Percentiles rank a stretch among this genome's conserved stretches.
Conservation (phyloP, 2,113 vertebrate species). For the Corvus hawaiiensis region DNA sequence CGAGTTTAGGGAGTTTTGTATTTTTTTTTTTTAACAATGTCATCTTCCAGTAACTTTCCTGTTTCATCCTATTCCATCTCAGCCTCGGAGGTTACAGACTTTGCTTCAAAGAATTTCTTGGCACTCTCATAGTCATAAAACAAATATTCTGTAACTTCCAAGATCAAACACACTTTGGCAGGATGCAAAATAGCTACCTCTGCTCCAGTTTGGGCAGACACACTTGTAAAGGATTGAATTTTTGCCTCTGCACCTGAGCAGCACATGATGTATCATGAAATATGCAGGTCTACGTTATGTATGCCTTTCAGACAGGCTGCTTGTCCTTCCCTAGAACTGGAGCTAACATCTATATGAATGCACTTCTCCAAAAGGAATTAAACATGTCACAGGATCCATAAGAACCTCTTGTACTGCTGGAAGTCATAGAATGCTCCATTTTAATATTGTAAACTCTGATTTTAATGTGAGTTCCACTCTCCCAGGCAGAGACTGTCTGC, state of each 20-base stretch:
- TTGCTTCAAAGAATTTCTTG: constrained; percentile 59
- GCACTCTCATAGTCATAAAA: constrained; percentile 58
- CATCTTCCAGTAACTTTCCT: constrained; percentile 38
- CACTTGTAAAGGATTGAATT: constrained; percentile 18
- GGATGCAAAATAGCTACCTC: constrained; percentile 38
- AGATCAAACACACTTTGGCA: constrained; percentile 47
- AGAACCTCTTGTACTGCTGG: neutral
- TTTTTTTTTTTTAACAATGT: neutral
- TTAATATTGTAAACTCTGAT: neutral
- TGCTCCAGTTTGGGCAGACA: constrained; percentile 31
- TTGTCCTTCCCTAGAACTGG: neutral
- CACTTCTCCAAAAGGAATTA: neutral
- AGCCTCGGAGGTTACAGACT: constrained; percentile 37
- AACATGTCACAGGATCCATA: neutral
- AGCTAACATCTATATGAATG: neutral
- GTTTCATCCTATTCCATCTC: constrained; percentile 55
- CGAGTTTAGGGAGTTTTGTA: neutral
- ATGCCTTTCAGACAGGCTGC: neutral
- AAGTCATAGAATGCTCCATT: neutral
- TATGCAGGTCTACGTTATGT: neutral
- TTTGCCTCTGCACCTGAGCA: constrained; percentile 53
- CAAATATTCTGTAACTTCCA: constrained; percentile 54
- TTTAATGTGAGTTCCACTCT: neutral
- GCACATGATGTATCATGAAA: constrained; percentile 33
- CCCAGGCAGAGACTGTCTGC: neutral